A percentile compares a stretch with the other conserved stretches of the same genome.
Conservation (phyloP, 2,888 invertebrate species). For the Arctia plantaginis region DNA sequence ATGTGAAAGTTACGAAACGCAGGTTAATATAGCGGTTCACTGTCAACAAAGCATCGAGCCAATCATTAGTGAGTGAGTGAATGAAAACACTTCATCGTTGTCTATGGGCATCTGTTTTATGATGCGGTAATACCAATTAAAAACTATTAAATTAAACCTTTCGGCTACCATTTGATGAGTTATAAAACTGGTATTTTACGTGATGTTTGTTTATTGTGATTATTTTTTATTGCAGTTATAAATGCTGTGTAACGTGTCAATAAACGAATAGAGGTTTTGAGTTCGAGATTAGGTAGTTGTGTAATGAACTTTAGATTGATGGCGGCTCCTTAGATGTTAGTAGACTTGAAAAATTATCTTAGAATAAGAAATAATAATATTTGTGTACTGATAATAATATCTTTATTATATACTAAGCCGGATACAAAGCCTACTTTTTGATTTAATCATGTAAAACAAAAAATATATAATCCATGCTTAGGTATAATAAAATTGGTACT, state of each 20-base stretch:
- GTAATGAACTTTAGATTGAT: conserved; percentile 46
- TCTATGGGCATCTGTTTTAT: conserved; percentile 81
- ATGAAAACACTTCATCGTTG: conserved; percentile 79
- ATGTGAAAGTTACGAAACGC: background rate
- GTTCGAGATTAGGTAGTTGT: conserved; percentile 48
- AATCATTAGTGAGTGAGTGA: conserved; percentile 68
- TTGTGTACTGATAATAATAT: conserved; percentile 23
- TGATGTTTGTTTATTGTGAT: conserved; percentile 84
- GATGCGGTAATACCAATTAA: conserved; percentile 84
- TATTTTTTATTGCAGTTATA: conserved; percentile 72
- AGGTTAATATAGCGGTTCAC: conserved; percentile 22
- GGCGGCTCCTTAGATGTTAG: conserved; percentile 34
- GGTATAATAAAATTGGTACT: background rate
- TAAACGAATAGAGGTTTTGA: conserved; percentile 56
- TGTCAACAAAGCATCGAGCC: conserved; percentile 34
- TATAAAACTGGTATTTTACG: conserved; percentile 69
- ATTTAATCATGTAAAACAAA: background rate
- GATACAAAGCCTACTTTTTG: background rate
- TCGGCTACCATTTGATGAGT: conserved; percentile 82
- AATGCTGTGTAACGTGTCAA: conserved; percentile 65
- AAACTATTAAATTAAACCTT: conserved; percentile 82
- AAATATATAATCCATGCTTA: background rate
- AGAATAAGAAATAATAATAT: conserved; percentile 16
- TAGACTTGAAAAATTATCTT: conserved; percentile 20
- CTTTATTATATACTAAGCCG: conserved; percentile 7